Conservation (phyloP, 2,113 vertebrate species). For the Gavia stellata region DNA sequence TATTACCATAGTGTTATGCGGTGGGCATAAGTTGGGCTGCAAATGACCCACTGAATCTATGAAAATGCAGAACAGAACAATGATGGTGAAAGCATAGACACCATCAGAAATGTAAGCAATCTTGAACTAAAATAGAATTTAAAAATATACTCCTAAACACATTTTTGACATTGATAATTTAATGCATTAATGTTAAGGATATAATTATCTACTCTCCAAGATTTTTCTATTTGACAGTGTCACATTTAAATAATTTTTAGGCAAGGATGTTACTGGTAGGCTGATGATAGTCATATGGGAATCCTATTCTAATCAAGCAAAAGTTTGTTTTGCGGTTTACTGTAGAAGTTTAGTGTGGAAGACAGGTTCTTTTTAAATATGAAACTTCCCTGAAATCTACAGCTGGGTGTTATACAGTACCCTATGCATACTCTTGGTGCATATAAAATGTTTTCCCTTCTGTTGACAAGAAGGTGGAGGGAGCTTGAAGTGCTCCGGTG, state of each 20-base stretch:
- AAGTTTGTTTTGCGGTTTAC: not conserved
- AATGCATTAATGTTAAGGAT: not conserved
- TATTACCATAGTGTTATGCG: not conserved
- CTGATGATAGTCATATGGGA: not conserved
- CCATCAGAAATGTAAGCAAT: not conserved
- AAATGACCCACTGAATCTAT: not conserved
- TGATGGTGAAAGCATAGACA: not conserved
- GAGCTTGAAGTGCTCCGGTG: not conserved
- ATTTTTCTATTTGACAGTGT: not conserved
- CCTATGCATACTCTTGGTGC: not conserved
- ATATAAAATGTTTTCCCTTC: not conserved
- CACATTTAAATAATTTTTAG: not conserved
- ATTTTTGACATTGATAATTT: not conserved
- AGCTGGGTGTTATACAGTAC: not conserved
- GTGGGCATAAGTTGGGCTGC: not conserved
- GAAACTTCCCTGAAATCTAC: not conserved
- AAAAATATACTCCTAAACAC: not conserved
- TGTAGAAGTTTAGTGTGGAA: not conserved
- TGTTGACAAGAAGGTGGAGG: not conserved
- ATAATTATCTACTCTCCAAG: fast-evolving
- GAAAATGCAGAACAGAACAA: not conserved
- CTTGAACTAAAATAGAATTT: not conserved
- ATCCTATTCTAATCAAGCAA: not conserved
- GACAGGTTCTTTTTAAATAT: not conserved
- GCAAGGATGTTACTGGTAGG: not conserved